Evolutionary conservation across 2,888 invertebrate genomes (phyloP), one percentile per base, ranked within the genome.

Genomic region (Dicyrtomina minuta): DNA sequence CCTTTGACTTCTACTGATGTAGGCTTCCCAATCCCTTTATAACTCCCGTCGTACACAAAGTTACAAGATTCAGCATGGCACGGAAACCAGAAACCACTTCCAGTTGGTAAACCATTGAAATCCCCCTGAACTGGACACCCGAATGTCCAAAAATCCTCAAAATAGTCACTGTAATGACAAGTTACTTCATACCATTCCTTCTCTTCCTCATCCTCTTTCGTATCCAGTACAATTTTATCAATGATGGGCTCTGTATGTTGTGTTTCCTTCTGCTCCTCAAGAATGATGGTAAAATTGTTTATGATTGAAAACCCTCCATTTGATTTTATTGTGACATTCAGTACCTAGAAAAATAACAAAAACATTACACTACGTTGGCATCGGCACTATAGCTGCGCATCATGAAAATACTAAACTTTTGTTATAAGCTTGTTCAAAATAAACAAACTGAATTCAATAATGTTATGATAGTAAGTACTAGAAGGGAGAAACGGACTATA

Each of bases 271-370:
- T 13, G 27, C 24, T 56, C 62, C 22, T 68, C 61, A 13, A 62
- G 15, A 39, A 68, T 55, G 1, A 68, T 33, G 8, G 51, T 61
- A 26, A 68, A 53, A 24, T 62, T 61, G 12, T 68, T 55, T 17
- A 68, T 62, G 1, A 68, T 15, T 4, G 62, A 61, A 20, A 68
- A 68, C 1, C 68, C 68, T 56, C 62, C 62, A 43, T 68, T 68
- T n/a, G 56, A 44, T 17, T 27, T 26, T 10, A 61, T 55, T 17
- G 68, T 68, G 6, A 62, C 60, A 26, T 68, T 68, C 8, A 68
- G 39, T 2, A 53, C 44, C 68, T 68, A 46, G 2, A 68, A 68
- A 24, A 44, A 33, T 33, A 12, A 20, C 13, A 53, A 22, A 53
- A 53, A 20, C 24, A 13, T 46, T 46, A 12, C 43, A 43, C 43